Percentiles rank a stretch among this genome's conserved stretches.
These are phyloP conservation scores for Mnemiopsis leidyi DNA, from an alignment of 37 sponge, comb jelly and placozoan genomes.

Conservation along the genomic window DNA sequence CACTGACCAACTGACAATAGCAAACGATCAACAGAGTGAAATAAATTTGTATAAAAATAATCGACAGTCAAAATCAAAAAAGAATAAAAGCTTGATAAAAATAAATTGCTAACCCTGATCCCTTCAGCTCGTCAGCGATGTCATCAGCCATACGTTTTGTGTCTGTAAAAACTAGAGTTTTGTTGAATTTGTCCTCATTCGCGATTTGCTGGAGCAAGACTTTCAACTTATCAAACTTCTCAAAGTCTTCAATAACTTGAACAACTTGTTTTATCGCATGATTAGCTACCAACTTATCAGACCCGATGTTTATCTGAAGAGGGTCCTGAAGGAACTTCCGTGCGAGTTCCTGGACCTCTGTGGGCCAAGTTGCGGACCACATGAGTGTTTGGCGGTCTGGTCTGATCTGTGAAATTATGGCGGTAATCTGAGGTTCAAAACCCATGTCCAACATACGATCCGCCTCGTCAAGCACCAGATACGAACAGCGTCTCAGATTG, in stretches of 20 bases:
- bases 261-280: slow-evolving; percentile 94
- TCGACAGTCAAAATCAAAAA: too few species aligned
- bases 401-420: slow-evolving; percentile 88
- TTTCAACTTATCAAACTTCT: slow-evolving; percentile 57
- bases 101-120: slow-evolving; percentile 71
- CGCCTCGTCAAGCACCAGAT: slow-evolving; percentile 95
- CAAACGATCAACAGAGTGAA: too few species aligned
- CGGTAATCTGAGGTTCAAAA: slow-evolving; percentile 92
- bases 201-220: background rate
- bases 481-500: slow-evolving; percentile 82
- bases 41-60: too few species aligned
- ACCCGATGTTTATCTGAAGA: slow-evolving; percentile 92
- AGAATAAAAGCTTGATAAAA: too few species aligned
- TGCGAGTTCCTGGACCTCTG: slow-evolving; percentile 90
- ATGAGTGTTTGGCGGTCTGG: slow-evolving; percentile 96
- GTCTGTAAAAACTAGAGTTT: slow-evolving; percentile 93
- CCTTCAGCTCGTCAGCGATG: slow-evolving; percentile 79
- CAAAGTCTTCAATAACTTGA: slow-evolving; percentile 73
- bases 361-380: slow-evolving; percentile 99
- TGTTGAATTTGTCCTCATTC: background rate
- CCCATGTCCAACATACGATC: slow-evolving; percentile 99
- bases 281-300: slow-evolving; percentile 86
- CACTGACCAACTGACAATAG: slow-evolving; percentile 83
- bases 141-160: slow-evolving; percentile 92
- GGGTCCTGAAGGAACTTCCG: slow-evolving; percentile 85